Evolutionary conservation across 1,140 invertebrate species (phyloP).

Genomic region (Tyrophagus putrescentiae): DNA sequence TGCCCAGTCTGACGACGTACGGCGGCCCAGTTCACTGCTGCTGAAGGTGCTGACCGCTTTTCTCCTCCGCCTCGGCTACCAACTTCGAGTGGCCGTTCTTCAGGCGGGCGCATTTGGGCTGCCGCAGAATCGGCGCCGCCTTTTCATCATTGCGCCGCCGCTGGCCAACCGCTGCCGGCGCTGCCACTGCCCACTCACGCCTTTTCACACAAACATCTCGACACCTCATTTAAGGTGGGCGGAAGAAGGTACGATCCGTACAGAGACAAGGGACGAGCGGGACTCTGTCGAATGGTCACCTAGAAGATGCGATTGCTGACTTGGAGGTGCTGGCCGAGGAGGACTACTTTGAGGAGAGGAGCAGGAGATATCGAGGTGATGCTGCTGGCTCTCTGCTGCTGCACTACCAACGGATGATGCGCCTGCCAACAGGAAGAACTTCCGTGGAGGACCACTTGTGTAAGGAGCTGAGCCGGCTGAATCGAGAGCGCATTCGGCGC

Average conservation of each 20-base stretch:
- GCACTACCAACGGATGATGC: constrained; percentile 60
- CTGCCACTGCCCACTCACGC: constrained; percentile 66
- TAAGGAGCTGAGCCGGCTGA: constrained; percentile 64
- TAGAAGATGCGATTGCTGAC: constrained; percentile 65
- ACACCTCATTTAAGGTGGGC: constrained; percentile 55
- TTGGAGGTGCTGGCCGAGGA: constrained; percentile 60
- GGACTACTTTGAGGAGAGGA: constrained; percentile 43
- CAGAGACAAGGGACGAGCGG: constrained; percentile 41
- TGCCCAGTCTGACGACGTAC: constrained; percentile 65
- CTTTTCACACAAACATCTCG: constrained; percentile 54
- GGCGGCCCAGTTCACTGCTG: constrained; percentile 63
- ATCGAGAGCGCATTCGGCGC: constrained; percentile 57
- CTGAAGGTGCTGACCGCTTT: constrained; percentile 62
- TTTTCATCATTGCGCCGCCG: constrained; percentile 66
- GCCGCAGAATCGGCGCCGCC: constrained; percentile 57
- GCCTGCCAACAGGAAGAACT: constrained; percentile 37
- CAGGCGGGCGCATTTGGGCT: constrained; percentile 76
- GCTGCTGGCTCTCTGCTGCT: constrained; percentile 49
- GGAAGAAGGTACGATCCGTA: constrained; percentile 37
- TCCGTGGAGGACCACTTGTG: constrained; percentile 61
- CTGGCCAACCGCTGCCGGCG: constrained; percentile 56
- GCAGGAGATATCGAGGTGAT: constrained; percentile 35
- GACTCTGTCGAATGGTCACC: constrained; percentile 54
- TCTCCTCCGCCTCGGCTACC: constrained; percentile 67
- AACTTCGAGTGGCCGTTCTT: constrained; percentile 67